Evolutionary conservation across 2,797 vertebrate species (phyloP).

Genomic region (Sebastes minor): DNA sequence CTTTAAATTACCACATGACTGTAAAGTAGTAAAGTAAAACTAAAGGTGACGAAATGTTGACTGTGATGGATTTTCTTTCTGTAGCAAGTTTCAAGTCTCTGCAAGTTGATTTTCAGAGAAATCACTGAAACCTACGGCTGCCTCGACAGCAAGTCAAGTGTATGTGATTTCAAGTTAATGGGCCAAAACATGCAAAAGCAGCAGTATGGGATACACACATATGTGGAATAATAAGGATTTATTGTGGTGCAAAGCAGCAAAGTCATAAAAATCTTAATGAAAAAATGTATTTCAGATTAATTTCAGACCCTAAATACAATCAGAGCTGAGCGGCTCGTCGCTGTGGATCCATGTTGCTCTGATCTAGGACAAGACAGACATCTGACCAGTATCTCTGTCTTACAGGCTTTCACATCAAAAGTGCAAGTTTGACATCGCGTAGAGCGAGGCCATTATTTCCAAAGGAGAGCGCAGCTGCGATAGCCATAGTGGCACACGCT

Average conservation of each 20-base stretch:
- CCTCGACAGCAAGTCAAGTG: background rate
- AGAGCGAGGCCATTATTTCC: background rate
- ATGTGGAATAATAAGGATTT: background rate
- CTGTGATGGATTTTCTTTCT: background rate
- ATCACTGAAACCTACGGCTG: background rate
- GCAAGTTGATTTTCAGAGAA: background rate
- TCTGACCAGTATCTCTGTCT: background rate
- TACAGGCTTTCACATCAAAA: background rate
- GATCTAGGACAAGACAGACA: background rate
- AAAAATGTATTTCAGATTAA: background rate
- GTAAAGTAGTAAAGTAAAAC: background rate
- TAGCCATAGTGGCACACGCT: background rate
- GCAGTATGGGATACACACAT: background rate
- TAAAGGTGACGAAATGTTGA: background rate
- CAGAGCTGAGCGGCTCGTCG: background rate
- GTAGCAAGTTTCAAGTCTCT: background rate
- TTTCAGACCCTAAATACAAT: constrained; percentile 20
- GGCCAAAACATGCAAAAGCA: background rate
- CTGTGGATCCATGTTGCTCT: background rate
- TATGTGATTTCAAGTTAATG: background rate
- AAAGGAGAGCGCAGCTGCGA: background rate
- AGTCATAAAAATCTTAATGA: background rate
- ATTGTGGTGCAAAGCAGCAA: constrained; percentile 5
- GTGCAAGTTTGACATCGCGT: background rate
- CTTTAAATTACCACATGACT: background rate